These are phyloP conservation scores for Clarias fuscus DNA, from an alignment of 2,797 vertebrate species.

Conservation along the genomic window DNA sequence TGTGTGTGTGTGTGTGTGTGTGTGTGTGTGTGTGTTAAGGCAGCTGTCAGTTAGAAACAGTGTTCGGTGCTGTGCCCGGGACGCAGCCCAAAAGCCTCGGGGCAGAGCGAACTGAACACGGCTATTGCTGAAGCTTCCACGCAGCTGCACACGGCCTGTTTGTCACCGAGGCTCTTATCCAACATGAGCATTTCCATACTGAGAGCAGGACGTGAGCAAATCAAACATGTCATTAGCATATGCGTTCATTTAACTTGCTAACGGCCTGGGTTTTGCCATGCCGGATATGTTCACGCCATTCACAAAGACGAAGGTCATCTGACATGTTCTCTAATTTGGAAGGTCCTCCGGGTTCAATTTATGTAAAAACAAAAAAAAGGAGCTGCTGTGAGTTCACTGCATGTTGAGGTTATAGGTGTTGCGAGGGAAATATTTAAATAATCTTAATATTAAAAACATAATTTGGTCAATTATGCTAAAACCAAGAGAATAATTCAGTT, in stretches of 20 bases:
- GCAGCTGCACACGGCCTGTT: constrained; percentile 51
- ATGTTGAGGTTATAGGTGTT: constrained; percentile 14
- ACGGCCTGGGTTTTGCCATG: constrained; percentile 53
- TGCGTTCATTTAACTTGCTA: constrained; percentile 61
- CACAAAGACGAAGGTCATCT: constrained; percentile 52
- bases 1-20: constrained; percentile 16
- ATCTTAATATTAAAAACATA: not conserved
- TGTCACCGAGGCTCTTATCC: constrained; percentile 49
- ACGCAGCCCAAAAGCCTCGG: constrained; percentile 41
- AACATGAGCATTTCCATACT: constrained; percentile 57
- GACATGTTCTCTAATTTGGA: constrained; percentile 51
- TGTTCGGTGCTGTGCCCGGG: constrained; percentile 39
- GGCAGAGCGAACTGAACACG: constrained; percentile 36
- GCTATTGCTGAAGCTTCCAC: constrained; percentile 39
- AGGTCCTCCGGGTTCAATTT: constrained; percentile 43
- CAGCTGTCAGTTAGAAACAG: constrained; percentile 40
- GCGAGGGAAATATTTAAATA: constrained; percentile 31
- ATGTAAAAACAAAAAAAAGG: constrained; percentile 17
- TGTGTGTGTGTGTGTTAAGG: constrained; percentile 11
- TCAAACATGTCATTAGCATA: constrained; percentile 62
- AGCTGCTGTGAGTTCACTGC: constrained; percentile 23
- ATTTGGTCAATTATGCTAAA: not conserved
- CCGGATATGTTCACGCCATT: constrained; percentile 50
- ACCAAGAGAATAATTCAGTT: not conserved
- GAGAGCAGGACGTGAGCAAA: constrained; percentile 50